Conservation (phyloP, 2,113 vertebrate genomes). For the Amblyopsis rosae region DNA sequence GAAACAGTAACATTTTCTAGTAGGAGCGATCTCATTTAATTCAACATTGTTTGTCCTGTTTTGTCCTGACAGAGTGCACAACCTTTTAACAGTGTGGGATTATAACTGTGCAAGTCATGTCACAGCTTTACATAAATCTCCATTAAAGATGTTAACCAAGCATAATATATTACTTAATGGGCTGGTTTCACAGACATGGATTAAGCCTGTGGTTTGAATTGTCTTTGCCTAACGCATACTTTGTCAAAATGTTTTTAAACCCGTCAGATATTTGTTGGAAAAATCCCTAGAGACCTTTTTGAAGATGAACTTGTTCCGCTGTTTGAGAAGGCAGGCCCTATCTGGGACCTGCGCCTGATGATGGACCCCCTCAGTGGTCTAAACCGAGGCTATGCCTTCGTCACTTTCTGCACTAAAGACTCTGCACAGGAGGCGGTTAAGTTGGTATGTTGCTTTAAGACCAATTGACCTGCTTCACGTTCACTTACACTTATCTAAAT, state of each 20-base stretch:
- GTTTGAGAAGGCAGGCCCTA: slow-evolving; percentile 98
- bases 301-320: slow-evolving; percentile 98
- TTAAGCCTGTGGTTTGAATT: neutral
- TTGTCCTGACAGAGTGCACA: too few species aligned
- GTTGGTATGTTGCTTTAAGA: slow-evolving; percentile 79
- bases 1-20: too few species aligned
- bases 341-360: slow-evolving; percentile 99
- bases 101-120: too few species aligned
- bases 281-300: slow-evolving; percentile 98
- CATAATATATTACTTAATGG: too few species aligned
- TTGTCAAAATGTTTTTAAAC: slow-evolving; percentile 35
- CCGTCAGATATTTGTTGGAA: slow-evolving; percentile 96
- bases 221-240: slow-evolving; percentile 1
- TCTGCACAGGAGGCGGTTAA: slow-evolving; percentile 98
- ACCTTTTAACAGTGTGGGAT: too few species aligned
- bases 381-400: slow-evolving; percentile 98
- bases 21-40: too few species aligned
- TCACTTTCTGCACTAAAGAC: slow-evolving; percentile 99
- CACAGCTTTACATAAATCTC: too few species aligned
- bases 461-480: neutral
- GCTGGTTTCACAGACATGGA: too few species aligned
- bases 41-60: too few species aligned
- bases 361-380: slow-evolving; percentile 99
- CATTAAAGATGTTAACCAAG: too few species aligned
- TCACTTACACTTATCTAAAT: too few species aligned